Conservation (phyloP, 2,888 invertebrate species). For the Dryobotodes eremita region DNA sequence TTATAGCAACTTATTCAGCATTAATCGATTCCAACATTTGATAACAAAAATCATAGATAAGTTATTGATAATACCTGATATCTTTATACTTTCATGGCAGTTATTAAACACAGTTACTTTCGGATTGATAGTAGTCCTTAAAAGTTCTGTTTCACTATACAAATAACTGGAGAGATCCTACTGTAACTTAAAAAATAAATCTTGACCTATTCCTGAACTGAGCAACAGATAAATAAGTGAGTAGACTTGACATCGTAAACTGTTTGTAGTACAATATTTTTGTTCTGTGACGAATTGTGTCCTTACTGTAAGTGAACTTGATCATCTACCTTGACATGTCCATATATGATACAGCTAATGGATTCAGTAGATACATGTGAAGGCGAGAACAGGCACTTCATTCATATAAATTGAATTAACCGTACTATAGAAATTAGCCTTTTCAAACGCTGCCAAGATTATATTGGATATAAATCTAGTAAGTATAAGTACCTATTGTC, state of each 20-base stretch:
- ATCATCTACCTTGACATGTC: constrained; percentile 31
- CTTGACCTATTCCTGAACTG: not conserved
- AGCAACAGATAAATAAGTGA: constrained; percentile 28
- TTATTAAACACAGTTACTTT: constrained; percentile 16
- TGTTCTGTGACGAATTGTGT: not conserved
- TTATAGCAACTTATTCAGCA: constrained; percentile 12
- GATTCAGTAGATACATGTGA: not conserved
- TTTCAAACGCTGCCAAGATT: not conserved
- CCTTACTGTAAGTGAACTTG: constrained; percentile 10
- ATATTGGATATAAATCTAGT: not conserved
- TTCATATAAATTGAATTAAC: not conserved
- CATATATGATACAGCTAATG: constrained; percentile 14
- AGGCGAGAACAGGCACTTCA: not conserved
- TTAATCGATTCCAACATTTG: constrained; percentile 38
- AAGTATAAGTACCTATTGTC: not conserved
- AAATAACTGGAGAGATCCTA: not conserved
- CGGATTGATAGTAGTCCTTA: not conserved
- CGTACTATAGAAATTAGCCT: not conserved
- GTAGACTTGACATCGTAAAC: not conserved
- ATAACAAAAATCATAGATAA: constrained; percentile 42
- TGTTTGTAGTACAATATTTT: constrained; percentile 5
- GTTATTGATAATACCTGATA: constrained; percentile 29
- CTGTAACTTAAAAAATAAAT: not conserved
- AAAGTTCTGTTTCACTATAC: not conserved
- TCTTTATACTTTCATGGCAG: constrained; percentile 23